Percentiles rank a stretch among this genome's conserved stretches.
phyloP scores from a whole-genome alignment of 2,888 invertebrate genomes.

The Cordylochernes scorpioides region DNA sequence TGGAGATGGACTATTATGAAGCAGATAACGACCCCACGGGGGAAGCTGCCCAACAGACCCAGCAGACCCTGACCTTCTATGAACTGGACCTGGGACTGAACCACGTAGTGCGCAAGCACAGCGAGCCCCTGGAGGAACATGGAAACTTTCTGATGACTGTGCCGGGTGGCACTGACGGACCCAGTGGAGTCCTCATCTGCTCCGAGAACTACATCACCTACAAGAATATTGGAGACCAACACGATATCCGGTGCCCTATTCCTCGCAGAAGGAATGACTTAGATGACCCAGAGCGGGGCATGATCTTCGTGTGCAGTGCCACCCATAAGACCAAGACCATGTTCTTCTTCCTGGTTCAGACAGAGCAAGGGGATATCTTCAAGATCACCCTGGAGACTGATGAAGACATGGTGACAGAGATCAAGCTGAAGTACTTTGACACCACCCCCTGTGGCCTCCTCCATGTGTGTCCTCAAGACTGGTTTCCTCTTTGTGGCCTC shows the following conservation, averaged over 20 bases:
- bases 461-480: constrained; percentile 93
- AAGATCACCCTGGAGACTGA: constrained; percentile 90
- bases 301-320: constrained; percentile 97
- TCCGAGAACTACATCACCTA: constrained; percentile 97
- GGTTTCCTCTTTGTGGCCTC: constrained; percentile 94
- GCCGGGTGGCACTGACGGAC: constrained; percentile 78
- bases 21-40: constrained; percentile 87
- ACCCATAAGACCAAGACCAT: constrained; percentile 97
- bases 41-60: constrained; percentile 80
- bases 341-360: constrained; percentile 98
- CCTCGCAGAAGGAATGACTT: constrained; percentile 86
- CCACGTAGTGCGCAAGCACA: constrained; percentile 94
- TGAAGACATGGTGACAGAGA: constrained; percentile 88
- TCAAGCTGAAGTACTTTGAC: constrained; percentile 95
- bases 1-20: constrained; percentile 91
- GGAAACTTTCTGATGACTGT: constrained; percentile 69
- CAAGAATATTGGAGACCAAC: constrained; percentile 95
- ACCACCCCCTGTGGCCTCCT: constrained; percentile 85
- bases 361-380: constrained; percentile 90
- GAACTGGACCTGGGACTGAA: constrained; percentile 91
- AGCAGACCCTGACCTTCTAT: constrained; percentile 89
- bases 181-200: constrained; percentile 91
- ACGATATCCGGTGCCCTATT: constrained; percentile 91
- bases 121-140: constrained; percentile 89
- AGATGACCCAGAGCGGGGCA: constrained; percentile 93